Base-by-base conservation (phyloP, 1,140 invertebrate genomes). In the Rhysida immarginata region DNA sequence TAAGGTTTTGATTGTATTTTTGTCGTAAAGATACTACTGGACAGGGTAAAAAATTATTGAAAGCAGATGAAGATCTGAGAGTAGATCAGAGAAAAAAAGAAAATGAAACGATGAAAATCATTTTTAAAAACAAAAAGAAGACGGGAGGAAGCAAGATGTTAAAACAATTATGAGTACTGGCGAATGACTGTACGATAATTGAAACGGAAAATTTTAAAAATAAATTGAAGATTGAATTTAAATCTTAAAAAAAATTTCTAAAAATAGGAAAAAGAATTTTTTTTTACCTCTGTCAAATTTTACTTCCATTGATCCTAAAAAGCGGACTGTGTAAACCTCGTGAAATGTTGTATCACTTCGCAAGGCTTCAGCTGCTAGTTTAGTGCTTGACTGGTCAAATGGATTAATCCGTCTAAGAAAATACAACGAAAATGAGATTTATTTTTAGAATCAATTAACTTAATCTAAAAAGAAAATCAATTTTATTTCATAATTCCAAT, bases 401-500 rank as follows among this genome's bases (percentile, higher is more conserved):
- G 70, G 69, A 61, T 71, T 71, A 23, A 70, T 66, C 52, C 69
- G 58, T n/a, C n/a, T n/a, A n/a, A n/a, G n/a, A n/a, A n/a, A n/a
- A n/a, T n/a, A n/a, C n/a, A n/a, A n/a, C n/a, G n/a, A n/a, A n/a
- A n/a, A n/a, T n/a, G n/a, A n/a, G n/a, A n/a, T n/a, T n/a, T n/a
- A n/a, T n/a, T n/a, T n/a, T n/a, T n/a, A n/a, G n/a, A n/a, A n/a
- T n/a, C n/a, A n/a, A n/a, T n/a, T n/a, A n/a, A n/a, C n/a, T n/a
- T n/a, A n/a, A n/a, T n/a, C n/a, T n/a, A n/a, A n/a, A n/a, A n/a
- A n/a, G n/a, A n/a, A n/a, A n/a, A n/a, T n/a, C n/a, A n/a, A n/a
- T n/a, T n/a, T n/a, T n/a, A n/a, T n/a, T n/a, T n/a, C n/a, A n/a
- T n/a, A n/a, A n/a, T n/a, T n/a, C n/a, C n/a, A n/a, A n/a, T n/a